Percentiles rank a stretch among this genome's conserved stretches.
Conservation (phyloP, 1,140 invertebrate species). For the Drepana arcuata region DNA sequence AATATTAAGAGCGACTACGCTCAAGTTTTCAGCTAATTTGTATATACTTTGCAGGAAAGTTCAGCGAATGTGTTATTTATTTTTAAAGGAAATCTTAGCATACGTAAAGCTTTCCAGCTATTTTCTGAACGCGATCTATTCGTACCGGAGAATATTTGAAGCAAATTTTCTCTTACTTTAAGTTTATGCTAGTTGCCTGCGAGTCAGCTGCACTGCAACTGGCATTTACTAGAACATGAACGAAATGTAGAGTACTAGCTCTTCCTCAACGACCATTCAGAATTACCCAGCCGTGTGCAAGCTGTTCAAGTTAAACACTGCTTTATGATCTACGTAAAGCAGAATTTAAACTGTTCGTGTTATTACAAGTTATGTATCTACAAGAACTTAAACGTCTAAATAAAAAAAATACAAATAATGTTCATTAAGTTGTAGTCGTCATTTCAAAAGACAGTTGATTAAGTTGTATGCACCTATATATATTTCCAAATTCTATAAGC, state of each 20-base stretch:
- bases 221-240: constrained; percentile 23
- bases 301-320: no score
- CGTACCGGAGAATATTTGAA: constrained; percentile 42
- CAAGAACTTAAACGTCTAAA: no score
- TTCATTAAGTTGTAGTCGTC: no score
- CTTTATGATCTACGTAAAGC: no score
- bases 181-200: constrained; percentile 49
- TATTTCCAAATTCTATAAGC: no score
- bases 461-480: no score
- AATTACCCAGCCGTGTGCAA: no score
- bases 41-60: constrained; percentile 29
- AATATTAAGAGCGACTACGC: constrained; percentile 2
- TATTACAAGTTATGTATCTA: no score
- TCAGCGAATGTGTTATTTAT: constrained; percentile 23
- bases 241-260: constrained; percentile 20
- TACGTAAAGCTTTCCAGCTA: constrained; percentile 43
- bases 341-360: no score
- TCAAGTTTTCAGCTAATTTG: constrained; percentile 35
- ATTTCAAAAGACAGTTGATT: no score
- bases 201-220: constrained; percentile 35
- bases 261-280: constrained; percentile 19
- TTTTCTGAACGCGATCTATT: constrained; percentile 39
- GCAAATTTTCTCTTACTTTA: constrained; percentile 43
- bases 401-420: no score
- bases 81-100: constrained; percentile 36